Evolutionary conservation across 2,797 vertebrate genomes (phyloP).

Genomic region (Lagocephalus sceleratus): DNA sequence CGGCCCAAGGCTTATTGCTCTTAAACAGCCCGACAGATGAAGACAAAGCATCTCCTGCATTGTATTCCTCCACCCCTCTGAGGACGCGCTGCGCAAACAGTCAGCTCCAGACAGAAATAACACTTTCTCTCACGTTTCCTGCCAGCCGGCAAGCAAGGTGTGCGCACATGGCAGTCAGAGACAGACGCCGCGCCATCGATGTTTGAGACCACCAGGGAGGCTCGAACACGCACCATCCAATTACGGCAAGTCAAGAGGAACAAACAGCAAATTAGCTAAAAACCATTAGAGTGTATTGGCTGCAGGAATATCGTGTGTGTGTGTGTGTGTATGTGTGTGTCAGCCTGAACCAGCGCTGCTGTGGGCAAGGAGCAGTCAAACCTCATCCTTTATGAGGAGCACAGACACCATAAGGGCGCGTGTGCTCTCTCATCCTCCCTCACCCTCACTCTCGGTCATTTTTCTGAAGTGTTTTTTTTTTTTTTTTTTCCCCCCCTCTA

Average conservation of each 20-base stretch:
- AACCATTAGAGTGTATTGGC: constrained; percentile 16
- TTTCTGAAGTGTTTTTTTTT: background rate
- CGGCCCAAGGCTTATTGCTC: constrained; percentile 31
- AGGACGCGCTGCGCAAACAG: constrained; percentile 5
- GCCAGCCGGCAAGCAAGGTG: constrained; percentile 11
- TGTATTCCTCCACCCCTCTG: constrained; percentile 2
- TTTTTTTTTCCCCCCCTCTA: too few species aligned
- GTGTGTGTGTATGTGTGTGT: background rate
- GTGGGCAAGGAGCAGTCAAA: background rate
- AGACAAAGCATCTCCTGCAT: constrained; percentile 14
- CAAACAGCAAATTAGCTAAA: constrained; percentile 28
- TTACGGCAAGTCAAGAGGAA: constrained; percentile 24
- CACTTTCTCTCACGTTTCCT: constrained; percentile 4
- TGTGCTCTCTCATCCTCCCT: too few species aligned
- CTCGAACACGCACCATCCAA: constrained; percentile 10
- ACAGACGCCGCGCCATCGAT: constrained; percentile 16
- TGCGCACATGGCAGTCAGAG: constrained; percentile 1
- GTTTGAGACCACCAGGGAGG: constrained; percentile 16
- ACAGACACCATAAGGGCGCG: too few species aligned
- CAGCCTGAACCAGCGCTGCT: constrained; percentile 4
- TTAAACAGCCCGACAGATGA: constrained; percentile 21
- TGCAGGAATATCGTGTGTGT: constrained; percentile 15
- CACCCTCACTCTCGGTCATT: background rate
- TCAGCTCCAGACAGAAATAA: constrained; percentile 4
- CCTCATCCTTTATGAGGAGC: too few species aligned